phyloP scores from a whole-genome alignment of 37 sponge, comb jelly and placozoan genomes.

The Beroe ovata region DNA sequence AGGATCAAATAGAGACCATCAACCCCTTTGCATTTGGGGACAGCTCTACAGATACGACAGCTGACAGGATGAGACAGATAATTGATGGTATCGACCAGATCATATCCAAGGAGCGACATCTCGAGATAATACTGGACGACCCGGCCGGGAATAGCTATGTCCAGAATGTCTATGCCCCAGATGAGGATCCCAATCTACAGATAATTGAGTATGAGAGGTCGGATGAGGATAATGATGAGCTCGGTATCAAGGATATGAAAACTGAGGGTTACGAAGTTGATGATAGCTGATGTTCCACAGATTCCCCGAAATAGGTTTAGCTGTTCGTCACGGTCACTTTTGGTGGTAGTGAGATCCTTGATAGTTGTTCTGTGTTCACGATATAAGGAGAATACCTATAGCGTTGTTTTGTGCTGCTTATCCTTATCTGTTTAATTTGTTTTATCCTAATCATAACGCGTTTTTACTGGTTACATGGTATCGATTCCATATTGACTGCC shows the following conservation, averaged over 20 bases:
- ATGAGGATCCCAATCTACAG: conserved; percentile 84
- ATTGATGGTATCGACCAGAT: conserved; percentile 14
- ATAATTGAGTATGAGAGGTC: conserved; percentile 78
- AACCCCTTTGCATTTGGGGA: conserved; percentile 84
- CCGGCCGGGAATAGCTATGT: conserved; percentile 97
- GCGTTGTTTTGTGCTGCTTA: too few species aligned
- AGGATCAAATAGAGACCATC: conserved; percentile 70
- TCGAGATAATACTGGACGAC: conserved; percentile 88
- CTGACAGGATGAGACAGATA: not conserved
- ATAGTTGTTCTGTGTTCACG: too few species aligned
- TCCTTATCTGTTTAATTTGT: too few species aligned
- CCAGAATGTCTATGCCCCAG: conserved; percentile 93
- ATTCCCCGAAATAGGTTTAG: too few species aligned
- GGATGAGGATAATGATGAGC: conserved; percentile 81
- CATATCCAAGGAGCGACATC: not conserved
- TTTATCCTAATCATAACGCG: too few species aligned
- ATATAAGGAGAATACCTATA: too few species aligned
- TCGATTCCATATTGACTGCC: too few species aligned
- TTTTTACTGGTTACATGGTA: too few species aligned
- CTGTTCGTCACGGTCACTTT: too few species aligned
- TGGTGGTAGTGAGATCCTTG: too few species aligned
- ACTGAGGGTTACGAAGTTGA: conserved; percentile 75
- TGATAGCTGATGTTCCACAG: not conserved
- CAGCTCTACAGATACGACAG: conserved; percentile 16
- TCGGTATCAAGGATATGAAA: conserved; percentile 91